Base-by-base conservation (phyloP, 2,888 invertebrate species). In the Chymomyza procnemis region DNA sequence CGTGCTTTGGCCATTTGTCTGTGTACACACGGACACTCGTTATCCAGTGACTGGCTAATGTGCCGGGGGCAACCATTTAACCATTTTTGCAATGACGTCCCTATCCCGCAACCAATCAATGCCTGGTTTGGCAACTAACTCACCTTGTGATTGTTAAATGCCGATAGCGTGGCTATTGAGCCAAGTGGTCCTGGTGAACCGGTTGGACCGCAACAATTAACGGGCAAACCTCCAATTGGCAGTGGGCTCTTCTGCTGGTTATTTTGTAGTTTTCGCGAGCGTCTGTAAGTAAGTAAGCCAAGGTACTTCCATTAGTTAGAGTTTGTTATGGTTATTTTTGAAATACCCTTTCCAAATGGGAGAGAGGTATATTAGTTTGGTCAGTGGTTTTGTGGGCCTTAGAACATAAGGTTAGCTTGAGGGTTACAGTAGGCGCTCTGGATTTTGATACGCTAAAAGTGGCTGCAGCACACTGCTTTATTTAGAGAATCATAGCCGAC, bases 111-210 rank as follows among this genome's bases (percentile, higher is more conserved):
- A 22, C 18, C 48, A 50, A 16, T 50, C 16, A 50, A 50, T 54
- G 50, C 14, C 57, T 48, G 41, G 76, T 71, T n/a, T 71, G 76
- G 79, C 79, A 78, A 67, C 57, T 52, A 68, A 79, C 89, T 89
- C 92, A 95, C 95, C 92, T 96, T 96, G 91, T 95, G 95, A 89
- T 94, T 94, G 91, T 96, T 96, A 91, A 95, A 96, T 74, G 96
- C 96, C 90, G 95, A 95, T 80, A 97, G 93, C 8, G 96, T 95
- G 63, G 96, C 96, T 89, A 97, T 92, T 47, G 96, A 96, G 63
- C 96, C 95, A 73, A 97, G 92, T 41, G 96, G 96, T 84, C 96
- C 96, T 62, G 96, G 96, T 89, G 95, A 95, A 66, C 95, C 95
- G 41, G 95, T 94, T 74, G 95, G 95, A 66, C 95, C 93, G 90